Evolutionary conservation across 2,113 vertebrate genomes (phyloP).

Genomic region (Caracal caracal): DNA sequence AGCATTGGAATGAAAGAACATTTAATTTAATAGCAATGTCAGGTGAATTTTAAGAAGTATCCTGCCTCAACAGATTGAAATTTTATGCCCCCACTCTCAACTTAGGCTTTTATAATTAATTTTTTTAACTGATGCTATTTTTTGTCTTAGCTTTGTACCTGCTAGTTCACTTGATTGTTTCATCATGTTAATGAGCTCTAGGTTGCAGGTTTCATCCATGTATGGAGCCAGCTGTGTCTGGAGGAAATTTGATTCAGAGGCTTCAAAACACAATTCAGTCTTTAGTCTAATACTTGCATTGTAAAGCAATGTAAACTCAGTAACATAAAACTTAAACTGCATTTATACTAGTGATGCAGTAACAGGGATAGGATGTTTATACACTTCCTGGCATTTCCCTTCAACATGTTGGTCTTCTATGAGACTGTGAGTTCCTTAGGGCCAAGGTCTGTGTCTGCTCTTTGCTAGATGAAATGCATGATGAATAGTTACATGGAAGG

Average conservation of each 20-base stretch:
- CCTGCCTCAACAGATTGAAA: neutral
- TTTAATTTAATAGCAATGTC: slow-evolving; percentile 32
- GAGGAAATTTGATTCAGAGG: neutral
- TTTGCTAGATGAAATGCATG: neutral
- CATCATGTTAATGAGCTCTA: slow-evolving; percentile 52
- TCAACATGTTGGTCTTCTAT: neutral
- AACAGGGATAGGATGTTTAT: neutral
- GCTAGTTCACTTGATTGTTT: slow-evolving; percentile 59
- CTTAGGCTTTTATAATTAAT: slow-evolving; percentile 60
- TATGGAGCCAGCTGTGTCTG: neutral
- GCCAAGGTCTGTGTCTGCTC: neutral
- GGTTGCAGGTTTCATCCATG: slow-evolving; percentile 45
- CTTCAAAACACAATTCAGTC: slow-evolving; percentile 51
- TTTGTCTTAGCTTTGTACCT: slow-evolving; percentile 59
- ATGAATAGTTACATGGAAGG: neutral
- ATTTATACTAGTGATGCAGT: neutral
- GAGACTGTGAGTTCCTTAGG: neutral
- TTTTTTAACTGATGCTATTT: neutral
- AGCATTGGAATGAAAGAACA: neutral
- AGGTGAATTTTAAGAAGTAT: slow-evolving; percentile 16
- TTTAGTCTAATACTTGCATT: neutral
- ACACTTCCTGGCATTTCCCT: neutral
- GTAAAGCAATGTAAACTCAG: neutral
- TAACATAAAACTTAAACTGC: neutral
- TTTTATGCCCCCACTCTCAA: neutral